Conservation (phyloP, 35 echinoderm and acorn worm genomes). For the Lytechinus pictus region DNA sequence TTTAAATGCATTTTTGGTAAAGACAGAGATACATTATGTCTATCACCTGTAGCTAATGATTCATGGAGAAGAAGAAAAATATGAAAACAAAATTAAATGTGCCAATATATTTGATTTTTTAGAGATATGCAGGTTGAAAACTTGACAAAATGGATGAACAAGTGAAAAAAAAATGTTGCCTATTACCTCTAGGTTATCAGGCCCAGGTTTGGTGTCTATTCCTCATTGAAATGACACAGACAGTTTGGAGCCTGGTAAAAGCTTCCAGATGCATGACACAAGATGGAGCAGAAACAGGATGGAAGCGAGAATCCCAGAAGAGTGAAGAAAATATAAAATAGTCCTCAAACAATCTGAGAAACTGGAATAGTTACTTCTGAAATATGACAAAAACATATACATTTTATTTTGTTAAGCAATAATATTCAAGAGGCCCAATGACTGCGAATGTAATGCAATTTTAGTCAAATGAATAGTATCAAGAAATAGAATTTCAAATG, state of each 20-base stretch:
- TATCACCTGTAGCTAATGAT: not conserved
- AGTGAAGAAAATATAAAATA: not conserved
- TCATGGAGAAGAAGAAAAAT: not conserved
- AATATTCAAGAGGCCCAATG: too few relatives aligned
- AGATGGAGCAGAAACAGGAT: not conserved
- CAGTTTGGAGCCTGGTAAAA: slow-evolving; percentile 29
- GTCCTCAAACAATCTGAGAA: not conserved
- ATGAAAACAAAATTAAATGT: not conserved
- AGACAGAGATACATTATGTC: not conserved
- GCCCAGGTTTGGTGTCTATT: slow-evolving; percentile 8
- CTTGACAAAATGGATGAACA: not conserved
- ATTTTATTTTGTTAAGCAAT: too few relatives aligned
- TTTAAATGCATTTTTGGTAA: too few relatives aligned
- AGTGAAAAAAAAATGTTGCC: not conserved
- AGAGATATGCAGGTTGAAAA: not conserved
- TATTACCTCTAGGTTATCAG: not conserved
- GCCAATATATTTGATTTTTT: not conserved
- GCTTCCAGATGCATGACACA: slow-evolving; percentile 26
- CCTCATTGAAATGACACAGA: not conserved
- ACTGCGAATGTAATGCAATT: too few relatives aligned
- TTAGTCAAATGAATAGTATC: too few relatives aligned
- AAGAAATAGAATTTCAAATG: too few relatives aligned
- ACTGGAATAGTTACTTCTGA: not conserved
- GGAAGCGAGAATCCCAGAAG: not conserved
- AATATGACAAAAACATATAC: not conserved